Evolutionary conservation across 1,140 invertebrate genomes (phyloP).

Genomic region (Drosophila pandora): DNA sequence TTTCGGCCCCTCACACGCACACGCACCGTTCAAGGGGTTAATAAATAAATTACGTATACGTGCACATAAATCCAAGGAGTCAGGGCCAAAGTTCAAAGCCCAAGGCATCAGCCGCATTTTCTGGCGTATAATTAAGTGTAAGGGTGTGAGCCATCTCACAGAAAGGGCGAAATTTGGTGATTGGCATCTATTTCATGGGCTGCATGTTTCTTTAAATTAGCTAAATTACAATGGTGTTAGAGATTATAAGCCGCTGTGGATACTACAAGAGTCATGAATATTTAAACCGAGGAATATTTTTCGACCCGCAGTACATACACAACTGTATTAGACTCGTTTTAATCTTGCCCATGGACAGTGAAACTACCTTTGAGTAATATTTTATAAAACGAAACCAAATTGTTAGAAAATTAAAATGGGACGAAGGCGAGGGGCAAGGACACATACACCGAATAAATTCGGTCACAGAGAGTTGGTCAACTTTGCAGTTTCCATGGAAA

Average conservation of each 20-base stretch:
- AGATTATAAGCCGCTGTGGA: conserved; percentile 9
- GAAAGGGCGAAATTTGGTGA: conserved; percentile 28
- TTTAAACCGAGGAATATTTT: conserved; percentile 20
- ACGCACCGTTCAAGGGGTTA: conserved; percentile 70
- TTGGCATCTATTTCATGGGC: conserved; percentile 71
- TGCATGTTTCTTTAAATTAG: conserved; percentile 73
- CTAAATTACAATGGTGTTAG: conserved; percentile 52
- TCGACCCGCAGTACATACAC: not conserved
- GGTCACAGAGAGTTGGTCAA: not conserved
- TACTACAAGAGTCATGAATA: conserved; percentile 23
- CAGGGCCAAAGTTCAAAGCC: conserved; percentile 66
- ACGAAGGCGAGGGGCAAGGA: too few species aligned
- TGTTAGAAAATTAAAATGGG: not conserved
- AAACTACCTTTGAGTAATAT: conserved; percentile 8
- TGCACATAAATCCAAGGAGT: conserved; percentile 73
- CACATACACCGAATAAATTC: too few species aligned
- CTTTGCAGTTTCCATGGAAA: not conserved
- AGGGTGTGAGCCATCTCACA: conserved; percentile 15
- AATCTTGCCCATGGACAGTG: not conserved
- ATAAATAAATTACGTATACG: conserved; percentile 82
- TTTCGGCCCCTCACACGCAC: conserved; percentile 28
- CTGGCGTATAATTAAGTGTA: conserved; percentile 53
- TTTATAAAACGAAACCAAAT: conserved; percentile 9
- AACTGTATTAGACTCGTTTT: conserved; percentile 10
- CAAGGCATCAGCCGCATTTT: conserved; percentile 29